Evolutionary conservation across 2,797 vertebrate genomes (phyloP).

Genomic region (Geotrypetes seraphini): DNA sequence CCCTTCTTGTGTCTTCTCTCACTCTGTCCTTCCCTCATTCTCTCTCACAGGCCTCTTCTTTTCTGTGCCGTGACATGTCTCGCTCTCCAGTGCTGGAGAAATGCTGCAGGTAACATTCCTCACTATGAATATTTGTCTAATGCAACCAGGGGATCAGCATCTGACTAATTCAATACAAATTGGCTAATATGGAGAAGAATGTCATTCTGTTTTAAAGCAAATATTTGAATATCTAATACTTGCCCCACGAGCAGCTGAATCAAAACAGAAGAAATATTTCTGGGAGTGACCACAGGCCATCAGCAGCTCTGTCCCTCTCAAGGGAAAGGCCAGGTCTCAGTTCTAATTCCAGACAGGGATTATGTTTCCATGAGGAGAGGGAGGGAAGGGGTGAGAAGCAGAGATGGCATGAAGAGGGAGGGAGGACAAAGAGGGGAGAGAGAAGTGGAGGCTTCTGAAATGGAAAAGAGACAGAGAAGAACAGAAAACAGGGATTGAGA

Average conservation of each 20-base stretch:
- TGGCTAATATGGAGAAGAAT: constrained; percentile 36
- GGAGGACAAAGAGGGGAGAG: too few species aligned
- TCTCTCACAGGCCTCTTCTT: background rate
- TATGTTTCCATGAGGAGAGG: too few species aligned
- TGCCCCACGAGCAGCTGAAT: background rate
- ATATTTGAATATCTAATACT: constrained; percentile 24
- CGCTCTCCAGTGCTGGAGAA: background rate
- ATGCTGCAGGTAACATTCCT: constrained; percentile 12
- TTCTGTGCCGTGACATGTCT: constrained; percentile 17
- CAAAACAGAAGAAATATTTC: background rate
- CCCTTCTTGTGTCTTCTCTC: background rate
- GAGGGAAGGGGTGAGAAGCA: too few species aligned
- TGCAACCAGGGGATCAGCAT: background rate
- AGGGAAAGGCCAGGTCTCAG: too few species aligned
- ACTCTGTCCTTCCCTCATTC: background rate
- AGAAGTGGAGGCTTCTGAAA: too few species aligned
- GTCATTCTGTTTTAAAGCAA: constrained; percentile 34
- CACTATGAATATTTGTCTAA: constrained; percentile 3
- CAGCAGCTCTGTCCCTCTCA: too few species aligned
- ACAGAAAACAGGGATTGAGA: too few species aligned
- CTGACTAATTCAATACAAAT: constrained; percentile 47
- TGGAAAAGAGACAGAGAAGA: too few species aligned
- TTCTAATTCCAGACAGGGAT: too few species aligned
- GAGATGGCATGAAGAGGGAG: too few species aligned
- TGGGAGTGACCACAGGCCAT: background rate